A percentile compares a stretch with the other conserved stretches of the same genome.
These are phyloP conservation scores for Falco novaeseelandiae DNA, from an alignment of 2,797 vertebrate genomes.

Conservation along the genomic window DNA sequence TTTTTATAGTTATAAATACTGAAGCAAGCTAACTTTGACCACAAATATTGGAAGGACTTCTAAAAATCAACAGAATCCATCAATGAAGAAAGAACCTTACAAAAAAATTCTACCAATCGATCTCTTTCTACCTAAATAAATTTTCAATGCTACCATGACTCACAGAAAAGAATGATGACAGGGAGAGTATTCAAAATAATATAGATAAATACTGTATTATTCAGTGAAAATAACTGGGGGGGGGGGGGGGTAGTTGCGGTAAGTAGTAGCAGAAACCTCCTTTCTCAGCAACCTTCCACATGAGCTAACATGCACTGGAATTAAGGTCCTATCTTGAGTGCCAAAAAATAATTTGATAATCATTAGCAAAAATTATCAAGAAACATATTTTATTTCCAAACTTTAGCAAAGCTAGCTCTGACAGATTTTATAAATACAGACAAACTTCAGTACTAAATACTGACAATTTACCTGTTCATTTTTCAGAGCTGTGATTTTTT, in stretches of 20 bases:
- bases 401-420: background rate
- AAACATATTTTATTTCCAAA: background rate
- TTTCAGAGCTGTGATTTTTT: constrained; percentile 77
- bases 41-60: background rate
- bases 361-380: background rate
- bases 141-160: background rate
- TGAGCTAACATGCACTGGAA: background rate
- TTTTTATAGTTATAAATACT: background rate
- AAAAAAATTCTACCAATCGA: background rate
- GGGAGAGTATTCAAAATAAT: background rate
- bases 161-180: background rate
- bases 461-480: constrained; percentile 75
- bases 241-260: background rate
- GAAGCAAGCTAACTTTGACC: background rate
- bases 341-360: background rate
- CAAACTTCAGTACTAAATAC: background rate
- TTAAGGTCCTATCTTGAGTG: background rate
- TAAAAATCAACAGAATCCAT: background rate
- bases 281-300: background rate
- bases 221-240: background rate
- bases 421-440: background rate
- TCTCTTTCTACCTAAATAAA: background rate
- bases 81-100: background rate
- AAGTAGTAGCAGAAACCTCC: background rate
- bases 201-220: background rate